Percentiles rank a stretch among this genome's conserved stretches.
Conservation (phyloP, 2,113 vertebrate species). For the Notothenia coriiceps region DNA sequence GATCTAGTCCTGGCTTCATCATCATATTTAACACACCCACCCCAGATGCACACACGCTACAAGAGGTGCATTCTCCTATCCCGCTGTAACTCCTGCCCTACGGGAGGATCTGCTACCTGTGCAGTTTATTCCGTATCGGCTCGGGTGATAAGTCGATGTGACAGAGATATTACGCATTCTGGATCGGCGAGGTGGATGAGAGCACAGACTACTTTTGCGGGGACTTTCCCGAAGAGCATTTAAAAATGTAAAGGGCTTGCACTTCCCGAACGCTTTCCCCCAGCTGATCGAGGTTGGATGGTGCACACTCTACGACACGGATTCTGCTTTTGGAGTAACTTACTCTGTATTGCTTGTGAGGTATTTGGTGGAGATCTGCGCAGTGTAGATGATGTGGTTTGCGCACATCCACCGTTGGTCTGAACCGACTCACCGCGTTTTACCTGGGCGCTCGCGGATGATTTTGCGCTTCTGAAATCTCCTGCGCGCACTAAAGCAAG, state of each 20-base stretch:
- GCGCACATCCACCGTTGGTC: constrained; percentile 58
- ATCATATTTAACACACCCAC: constrained; percentile 94
- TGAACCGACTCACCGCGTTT: constrained; percentile 63
- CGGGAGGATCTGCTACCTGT: constrained; percentile 82
- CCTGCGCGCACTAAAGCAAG: neutral
- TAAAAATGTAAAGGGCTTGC: constrained; percentile 31
- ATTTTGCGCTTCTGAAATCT: constrained; percentile 55
- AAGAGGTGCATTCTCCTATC: constrained; percentile 72
- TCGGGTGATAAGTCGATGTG: constrained; percentile 28
- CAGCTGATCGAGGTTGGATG: constrained; percentile 36
- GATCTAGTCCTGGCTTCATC: constrained; percentile 86
- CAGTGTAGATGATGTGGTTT: constrained; percentile 69
- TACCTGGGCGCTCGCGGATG: constrained; percentile 72
- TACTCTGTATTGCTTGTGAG: neutral
- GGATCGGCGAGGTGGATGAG: constrained; percentile 47
- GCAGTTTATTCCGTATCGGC: constrained; percentile 43
- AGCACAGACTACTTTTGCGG: constrained; percentile 34
- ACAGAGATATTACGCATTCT: constrained; percentile 29
- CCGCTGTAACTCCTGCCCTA: constrained; percentile 70
- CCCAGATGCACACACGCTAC: constrained; percentile 74
- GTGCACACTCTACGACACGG: constrained; percentile 50
- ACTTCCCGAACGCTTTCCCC: constrained; percentile 5
- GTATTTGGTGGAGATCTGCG: neutral
- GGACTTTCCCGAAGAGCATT: constrained; percentile 57
- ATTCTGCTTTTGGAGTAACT: constrained; percentile 32